Evolutionary conservation across 1,140 invertebrate species (phyloP).

Genomic region (Cheumatopsyche charites): DNA sequence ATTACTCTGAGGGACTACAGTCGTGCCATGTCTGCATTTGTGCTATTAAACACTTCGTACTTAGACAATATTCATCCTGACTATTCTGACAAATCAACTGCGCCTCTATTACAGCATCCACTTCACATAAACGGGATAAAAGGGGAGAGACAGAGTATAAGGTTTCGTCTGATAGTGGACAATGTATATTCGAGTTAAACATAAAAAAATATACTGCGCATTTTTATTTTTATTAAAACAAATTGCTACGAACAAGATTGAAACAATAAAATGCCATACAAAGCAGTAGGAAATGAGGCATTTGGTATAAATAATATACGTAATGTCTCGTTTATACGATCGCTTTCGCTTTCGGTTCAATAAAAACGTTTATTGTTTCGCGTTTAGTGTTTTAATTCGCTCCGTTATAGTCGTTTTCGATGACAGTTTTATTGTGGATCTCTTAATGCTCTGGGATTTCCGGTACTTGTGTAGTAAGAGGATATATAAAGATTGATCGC

Average conservation of each 20-base stretch:
- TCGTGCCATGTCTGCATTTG: conserved; percentile 18
- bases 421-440: not conserved
- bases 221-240: too few relatives aligned
- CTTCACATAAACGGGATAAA: not conserved
- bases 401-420: not conserved
- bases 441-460: not conserved
- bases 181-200: too few relatives aligned
- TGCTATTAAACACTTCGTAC: conserved; percentile 33
- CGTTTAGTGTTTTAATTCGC: not conserved
- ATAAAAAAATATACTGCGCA: too few relatives aligned
- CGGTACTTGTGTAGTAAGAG: not conserved
- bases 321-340: not conserved
- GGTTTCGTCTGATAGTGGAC: too few relatives aligned
- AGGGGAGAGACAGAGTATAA: not conserved
- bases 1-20: conserved; percentile 25
- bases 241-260: too few relatives aligned
- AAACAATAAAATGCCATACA: too few relatives aligned
- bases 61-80: conserved; percentile 34
- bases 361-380: conserved; percentile 9
- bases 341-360: conserved; percentile 20
- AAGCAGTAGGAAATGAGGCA: too few relatives aligned
- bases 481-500: not conserved
- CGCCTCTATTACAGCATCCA: not conserved
- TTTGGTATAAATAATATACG: not conserved
- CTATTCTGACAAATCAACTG: conserved; percentile 17